phyloP scores from a whole-genome alignment of 2,797 vertebrate species.

The Chelidonichthys spinosus region DNA sequence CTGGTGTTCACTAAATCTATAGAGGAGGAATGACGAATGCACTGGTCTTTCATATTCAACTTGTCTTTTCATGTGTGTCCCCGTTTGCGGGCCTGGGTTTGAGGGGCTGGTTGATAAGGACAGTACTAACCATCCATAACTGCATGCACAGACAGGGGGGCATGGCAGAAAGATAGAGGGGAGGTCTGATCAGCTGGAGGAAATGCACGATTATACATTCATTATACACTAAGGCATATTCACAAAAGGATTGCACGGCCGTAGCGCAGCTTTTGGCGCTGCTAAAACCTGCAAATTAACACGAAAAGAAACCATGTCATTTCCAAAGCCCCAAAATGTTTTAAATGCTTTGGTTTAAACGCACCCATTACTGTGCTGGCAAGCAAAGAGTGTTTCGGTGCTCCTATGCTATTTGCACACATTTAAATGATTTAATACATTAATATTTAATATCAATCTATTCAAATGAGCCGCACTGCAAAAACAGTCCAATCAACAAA shows the following conservation, averaged over 20 bases:
- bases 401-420: background rate
- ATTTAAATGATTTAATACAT: background rate
- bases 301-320: background rate
- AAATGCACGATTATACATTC: background rate
- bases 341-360: background rate
- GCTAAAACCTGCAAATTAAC: background rate
- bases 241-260: background rate
- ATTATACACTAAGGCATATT: background rate
- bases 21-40: constrained; percentile 6
- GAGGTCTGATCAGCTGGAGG: constrained; percentile 29
- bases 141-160: constrained; percentile 31
- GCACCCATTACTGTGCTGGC: background rate
- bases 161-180: constrained; percentile 34
- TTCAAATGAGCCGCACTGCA: background rate
- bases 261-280: background rate
- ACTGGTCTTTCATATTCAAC: background rate
- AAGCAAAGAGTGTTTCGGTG: background rate
- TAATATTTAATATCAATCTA: background rate
- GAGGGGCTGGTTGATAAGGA: constrained; percentile 24
- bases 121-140: constrained; percentile 43
- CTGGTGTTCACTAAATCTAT: background rate
- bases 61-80: constrained; percentile 20
- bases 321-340: background rate
- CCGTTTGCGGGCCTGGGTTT: constrained; percentile 35
- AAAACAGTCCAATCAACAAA: background rate